A percentile compares a stretch with the other conserved stretches of the same genome.
phyloP scores from a whole-genome alignment of 2,113 vertebrate species.

The Myotis lucifugus region DNA sequence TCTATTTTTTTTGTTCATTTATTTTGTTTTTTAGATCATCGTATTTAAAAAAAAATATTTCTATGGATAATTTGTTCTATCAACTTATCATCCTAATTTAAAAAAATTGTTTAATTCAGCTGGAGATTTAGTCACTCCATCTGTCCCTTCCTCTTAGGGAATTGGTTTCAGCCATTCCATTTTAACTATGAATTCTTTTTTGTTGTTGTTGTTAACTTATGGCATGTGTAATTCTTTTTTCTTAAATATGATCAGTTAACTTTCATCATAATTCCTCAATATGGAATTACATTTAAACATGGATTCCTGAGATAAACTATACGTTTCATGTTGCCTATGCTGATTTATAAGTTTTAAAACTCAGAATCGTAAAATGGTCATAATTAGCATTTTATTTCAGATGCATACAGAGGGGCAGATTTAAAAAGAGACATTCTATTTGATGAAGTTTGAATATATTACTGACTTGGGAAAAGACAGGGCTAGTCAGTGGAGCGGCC shows the following conservation, averaged over 20 bases:
- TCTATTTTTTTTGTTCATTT: neutral
- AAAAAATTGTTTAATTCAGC: neutral
- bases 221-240: constrained; percentile 53
- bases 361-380: neutral
- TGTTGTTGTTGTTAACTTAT: neutral
- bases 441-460: constrained; percentile 40
- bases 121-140: constrained; percentile 32
- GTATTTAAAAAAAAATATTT: neutral
- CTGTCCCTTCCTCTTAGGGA: constrained; percentile 34
- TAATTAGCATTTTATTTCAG: constrained; percentile 63
- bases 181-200: constrained; percentile 34
- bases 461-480: constrained; percentile 48
- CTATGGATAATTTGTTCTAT: neutral
- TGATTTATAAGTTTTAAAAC: neutral
- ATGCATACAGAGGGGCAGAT: constrained; percentile 54
- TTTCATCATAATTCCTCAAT: neutral
- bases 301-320: constrained; percentile 20
- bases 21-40: neutral
- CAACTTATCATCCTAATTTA: neutral
- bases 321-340: neutral
- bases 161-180: constrained; percentile 39
- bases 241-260: constrained; percentile 32
- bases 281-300: constrained; percentile 52
- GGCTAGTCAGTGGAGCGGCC: constrained; percentile 43
- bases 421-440: neutral